Conservation (phyloP, 1,140 invertebrate species). For the Bombus difficillimus region DNA sequence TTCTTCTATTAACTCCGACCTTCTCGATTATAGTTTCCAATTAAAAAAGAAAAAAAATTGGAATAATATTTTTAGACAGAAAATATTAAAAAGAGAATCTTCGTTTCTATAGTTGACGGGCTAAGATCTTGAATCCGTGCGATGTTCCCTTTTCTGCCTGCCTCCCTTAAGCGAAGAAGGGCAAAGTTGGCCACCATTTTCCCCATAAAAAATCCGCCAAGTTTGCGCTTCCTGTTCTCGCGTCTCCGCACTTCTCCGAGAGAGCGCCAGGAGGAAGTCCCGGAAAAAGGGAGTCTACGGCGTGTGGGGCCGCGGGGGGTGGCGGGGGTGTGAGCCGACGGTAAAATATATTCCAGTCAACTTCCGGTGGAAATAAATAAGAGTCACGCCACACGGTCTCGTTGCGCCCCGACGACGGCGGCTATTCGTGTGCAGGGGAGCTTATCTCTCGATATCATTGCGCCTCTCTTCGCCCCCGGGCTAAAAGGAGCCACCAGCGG, state of each 20-base stretch:
- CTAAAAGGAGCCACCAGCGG: slow-evolving; percentile 47
- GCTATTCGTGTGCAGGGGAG: slow-evolving; percentile 75
- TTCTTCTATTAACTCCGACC: not conserved
- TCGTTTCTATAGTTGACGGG: slow-evolving; percentile 23
- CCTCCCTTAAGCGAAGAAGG: not conserved
- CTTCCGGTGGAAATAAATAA: slow-evolving; percentile 84
- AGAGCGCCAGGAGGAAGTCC: slow-evolving; percentile 70
- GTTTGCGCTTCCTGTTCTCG: slow-evolving; percentile 81
- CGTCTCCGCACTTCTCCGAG: slow-evolving; percentile 73
- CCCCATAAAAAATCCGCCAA: slow-evolving; percentile 80
- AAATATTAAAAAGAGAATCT: not conserved
- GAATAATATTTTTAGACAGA: not conserved
- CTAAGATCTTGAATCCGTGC: slow-evolving; percentile 35
- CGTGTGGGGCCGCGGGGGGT: not conserved
- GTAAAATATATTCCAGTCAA: slow-evolving; percentile 82
- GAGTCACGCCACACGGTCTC: slow-evolving; percentile 79
- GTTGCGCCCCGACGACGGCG: slow-evolving; percentile 72
- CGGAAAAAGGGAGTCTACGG: slow-evolving; percentile 57
- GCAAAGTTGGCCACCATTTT: slow-evolving; percentile 72
- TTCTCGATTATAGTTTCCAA: not conserved
- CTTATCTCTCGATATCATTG: slow-evolving; percentile 80
- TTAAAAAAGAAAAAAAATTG: not conserved
- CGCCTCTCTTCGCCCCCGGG: slow-evolving; percentile 30
- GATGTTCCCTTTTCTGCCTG: not conserved
- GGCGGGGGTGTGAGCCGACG: slow-evolving; percentile 68